Evolutionary conservation across 1,140 invertebrate species (phyloP).

Genomic region (Lepidostoma basale): DNA sequence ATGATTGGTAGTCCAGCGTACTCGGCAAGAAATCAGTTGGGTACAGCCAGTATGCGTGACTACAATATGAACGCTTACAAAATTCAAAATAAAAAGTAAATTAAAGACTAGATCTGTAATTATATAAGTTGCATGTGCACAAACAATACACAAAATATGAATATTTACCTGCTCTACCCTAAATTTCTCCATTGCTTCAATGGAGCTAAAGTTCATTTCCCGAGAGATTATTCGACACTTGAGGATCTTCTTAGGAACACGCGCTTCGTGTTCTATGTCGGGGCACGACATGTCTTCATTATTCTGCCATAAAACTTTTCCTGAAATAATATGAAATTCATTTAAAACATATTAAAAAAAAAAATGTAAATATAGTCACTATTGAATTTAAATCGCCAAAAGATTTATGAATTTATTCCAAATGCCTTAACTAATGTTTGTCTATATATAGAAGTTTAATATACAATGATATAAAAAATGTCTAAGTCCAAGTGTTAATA

Average conservation of each 20-base stretch:
- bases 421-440: not conserved
- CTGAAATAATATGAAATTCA: constrained; percentile 53
- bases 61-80: no score
- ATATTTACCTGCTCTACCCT: constrained; percentile 88
- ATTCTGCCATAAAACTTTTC: constrained; percentile 96
- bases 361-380: not conserved
- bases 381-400: not conserved
- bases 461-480: no score
- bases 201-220: constrained; percentile 98
- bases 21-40: no score
- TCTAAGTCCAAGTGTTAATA: no score
- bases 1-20: no score
- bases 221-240: constrained; percentile 94
- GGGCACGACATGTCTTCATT: constrained; percentile 94
- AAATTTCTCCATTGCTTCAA: constrained; percentile 96
- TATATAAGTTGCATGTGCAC: no score
- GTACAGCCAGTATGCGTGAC: no score
- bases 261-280: constrained; percentile 92
- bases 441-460: not conserved
- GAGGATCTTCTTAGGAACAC: constrained; percentile 95
- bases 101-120: no score
- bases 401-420: not conserved
- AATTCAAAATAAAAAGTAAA: no score
- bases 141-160: not conserved
- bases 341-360: constrained; percentile 20